Evolutionary conservation across 2,888 invertebrate genomes (phyloP).

Genomic region (Harmothoe impar): DNA sequence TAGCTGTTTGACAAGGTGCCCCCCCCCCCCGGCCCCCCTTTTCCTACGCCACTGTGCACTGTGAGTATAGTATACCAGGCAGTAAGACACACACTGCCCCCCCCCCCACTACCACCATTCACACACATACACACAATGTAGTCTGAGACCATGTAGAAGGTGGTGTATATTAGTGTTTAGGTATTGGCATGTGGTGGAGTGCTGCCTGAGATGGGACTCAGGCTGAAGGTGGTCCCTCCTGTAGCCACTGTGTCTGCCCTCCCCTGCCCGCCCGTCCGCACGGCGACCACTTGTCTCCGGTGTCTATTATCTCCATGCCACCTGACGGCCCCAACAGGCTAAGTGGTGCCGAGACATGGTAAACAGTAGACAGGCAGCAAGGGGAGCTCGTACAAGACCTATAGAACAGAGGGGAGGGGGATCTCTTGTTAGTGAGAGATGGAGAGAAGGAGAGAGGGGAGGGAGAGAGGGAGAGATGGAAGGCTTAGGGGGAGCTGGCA

Average conservation of each 20-base stretch:
- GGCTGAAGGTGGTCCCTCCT: background rate
- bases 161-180: too few species aligned
- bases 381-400: background rate
- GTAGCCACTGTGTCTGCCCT: conserved; percentile 2
- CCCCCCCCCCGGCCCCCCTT: too few species aligned
- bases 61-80: too few species aligned
- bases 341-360: conserved; percentile 27
- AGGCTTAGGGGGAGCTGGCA: background rate
- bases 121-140: too few species aligned
- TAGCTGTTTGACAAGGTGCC: too few species aligned
- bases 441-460: background rate
- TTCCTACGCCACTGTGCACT: too few species aligned
- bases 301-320: conserved; percentile 40
- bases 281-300: conserved; percentile 49
- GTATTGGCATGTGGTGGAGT: background rate
- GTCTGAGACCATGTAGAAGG: too few species aligned
- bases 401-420: background rate
- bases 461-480: conserved; percentile 1
- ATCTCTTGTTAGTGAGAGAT: background rate
- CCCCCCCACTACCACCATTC: too few species aligned
- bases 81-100: too few species aligned
- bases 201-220: background rate
- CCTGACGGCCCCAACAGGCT: conserved; percentile 24
- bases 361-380: background rate
- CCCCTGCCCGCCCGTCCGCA: background rate